Base-by-base conservation (phyloP, 2,113 vertebrate species). In the Onychostruthus taczanowskii region DNA sequence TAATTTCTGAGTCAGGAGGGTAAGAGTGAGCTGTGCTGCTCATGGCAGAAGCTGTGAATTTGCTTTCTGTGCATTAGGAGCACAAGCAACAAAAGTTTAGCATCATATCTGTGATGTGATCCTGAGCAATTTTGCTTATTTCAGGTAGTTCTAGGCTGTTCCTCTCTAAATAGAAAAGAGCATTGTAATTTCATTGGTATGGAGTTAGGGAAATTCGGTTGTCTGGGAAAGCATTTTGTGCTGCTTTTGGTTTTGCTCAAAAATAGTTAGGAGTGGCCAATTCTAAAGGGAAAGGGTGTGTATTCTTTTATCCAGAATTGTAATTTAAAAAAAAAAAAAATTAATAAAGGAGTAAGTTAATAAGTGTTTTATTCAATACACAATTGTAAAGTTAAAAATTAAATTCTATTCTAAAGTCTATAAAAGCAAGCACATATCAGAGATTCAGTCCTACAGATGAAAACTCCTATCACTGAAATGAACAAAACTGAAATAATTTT, bases 201-300 rank as follows among this genome's bases (percentile, higher is more conserved):
- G 15, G 46, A 89, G 58, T 11, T 17, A 46, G 35, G 53, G 27
- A 82, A 87, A 64, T 72, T 35, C 20, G 17, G 16, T 92, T 92
- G 52, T 46, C 50, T 43, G 63, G 41, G 46, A 72, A 89, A 77
- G 39, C 33, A 6, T 50, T 93, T 84, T 70, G 13, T 11, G 26
- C 35, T 62, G 35, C 17, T 41, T 94, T 96, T 92, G 24, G 16
- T 70, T 95, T 95, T 95, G n/a, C 35, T 86, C 39, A 88, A 68
- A 90, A 86, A 27, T 59, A 67, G 62, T 78, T 63, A 53, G 47
- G 67, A 50, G 39, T 13, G 49, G 27, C 22, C 30, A 68, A 30
- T 83, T 91, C 61, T 75, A 56, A 91, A 92, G 31, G 26, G 33
- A 95, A 74, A 68, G n/a, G 14, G 19, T 0, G 7, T 59, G 8